Conservation (phyloP, 2,113 vertebrate species). For the Lamprotornis superbus region DNA sequence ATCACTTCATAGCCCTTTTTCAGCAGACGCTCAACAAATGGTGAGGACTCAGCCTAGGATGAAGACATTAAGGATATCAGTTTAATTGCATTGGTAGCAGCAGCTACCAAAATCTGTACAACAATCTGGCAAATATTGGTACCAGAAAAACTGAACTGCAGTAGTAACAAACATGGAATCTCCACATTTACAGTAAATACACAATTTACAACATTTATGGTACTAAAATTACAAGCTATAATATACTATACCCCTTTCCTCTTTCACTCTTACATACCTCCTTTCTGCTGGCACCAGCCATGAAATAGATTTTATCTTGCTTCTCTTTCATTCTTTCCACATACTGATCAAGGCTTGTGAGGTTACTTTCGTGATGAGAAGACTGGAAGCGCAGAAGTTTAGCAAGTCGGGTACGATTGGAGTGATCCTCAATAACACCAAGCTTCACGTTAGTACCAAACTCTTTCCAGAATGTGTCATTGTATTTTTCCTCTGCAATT, state of each 20-base stretch:
- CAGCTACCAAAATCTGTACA: not conserved
- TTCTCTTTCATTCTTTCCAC: constrained; percentile 99
- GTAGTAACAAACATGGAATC: not conserved
- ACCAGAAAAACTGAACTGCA: not conserved
- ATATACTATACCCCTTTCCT: rapidly evolving
- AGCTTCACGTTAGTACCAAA: constrained; percentile 98
- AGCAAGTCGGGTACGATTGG: constrained; percentile 94
- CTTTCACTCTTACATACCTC: constrained; percentile 77
- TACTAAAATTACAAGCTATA: not conserved
- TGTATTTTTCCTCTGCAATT: constrained; percentile 95
- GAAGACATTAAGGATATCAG: not conserved
- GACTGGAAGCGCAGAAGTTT: constrained; percentile 97
- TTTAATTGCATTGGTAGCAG: not conserved
- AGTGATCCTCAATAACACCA: constrained; percentile 98
- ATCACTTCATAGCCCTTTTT: constrained; percentile 99
- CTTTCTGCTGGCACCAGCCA: constrained; percentile 93
- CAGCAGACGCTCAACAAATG: constrained; percentile 93
- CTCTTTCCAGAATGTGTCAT: constrained; percentile 98
- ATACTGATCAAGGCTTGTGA: constrained; percentile 92
- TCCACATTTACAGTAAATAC: not conserved
- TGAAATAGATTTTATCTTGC: constrained; percentile 98
- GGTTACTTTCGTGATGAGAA: constrained; percentile 83
- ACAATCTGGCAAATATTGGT: rapidly evolving
- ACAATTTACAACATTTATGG: not conserved
- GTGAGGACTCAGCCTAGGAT: constrained; percentile 90